Evolutionary conservation across 2,797 vertebrate species (phyloP).

Genomic region (Acomys russatus): DNA sequence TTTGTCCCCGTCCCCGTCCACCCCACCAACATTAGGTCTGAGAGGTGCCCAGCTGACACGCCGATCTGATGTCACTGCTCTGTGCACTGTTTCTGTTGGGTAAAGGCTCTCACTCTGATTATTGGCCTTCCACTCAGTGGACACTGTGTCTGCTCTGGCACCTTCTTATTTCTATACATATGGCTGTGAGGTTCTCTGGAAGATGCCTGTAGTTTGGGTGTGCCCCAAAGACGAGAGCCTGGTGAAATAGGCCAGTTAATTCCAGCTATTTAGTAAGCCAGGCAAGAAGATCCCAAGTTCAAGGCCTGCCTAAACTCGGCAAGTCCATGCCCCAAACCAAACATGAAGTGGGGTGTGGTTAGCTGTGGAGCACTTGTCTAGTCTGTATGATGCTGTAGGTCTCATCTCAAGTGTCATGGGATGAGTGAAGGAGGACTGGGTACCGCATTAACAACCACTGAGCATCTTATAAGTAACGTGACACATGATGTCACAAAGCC

Average conservation of each 20-base stretch:
- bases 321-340: not conserved
- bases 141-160: not conserved
- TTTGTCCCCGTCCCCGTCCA: not conserved
- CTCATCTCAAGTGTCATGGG: not conserved
- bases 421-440: not conserved
- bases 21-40: not conserved
- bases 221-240: not conserved
- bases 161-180: not conserved
- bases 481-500: rapidly evolving
- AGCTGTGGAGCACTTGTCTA: not conserved
- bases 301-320: not conserved
- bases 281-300: not conserved
- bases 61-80: not conserved
- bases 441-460: no score
- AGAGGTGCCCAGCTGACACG: not conserved
- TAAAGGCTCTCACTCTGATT: rapidly evolving
- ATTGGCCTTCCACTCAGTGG: rapidly evolving
- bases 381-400: not conserved
- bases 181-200: not conserved
- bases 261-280: not conserved
- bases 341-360: not conserved
- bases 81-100: rapidly evolving
- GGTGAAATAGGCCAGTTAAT: not conserved
- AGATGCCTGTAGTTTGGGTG: not conserved
- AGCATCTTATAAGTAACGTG: rapidly evolving